Conservation (phyloP, 2,888 invertebrate genomes). For the Tiphia femorata region DNA sequence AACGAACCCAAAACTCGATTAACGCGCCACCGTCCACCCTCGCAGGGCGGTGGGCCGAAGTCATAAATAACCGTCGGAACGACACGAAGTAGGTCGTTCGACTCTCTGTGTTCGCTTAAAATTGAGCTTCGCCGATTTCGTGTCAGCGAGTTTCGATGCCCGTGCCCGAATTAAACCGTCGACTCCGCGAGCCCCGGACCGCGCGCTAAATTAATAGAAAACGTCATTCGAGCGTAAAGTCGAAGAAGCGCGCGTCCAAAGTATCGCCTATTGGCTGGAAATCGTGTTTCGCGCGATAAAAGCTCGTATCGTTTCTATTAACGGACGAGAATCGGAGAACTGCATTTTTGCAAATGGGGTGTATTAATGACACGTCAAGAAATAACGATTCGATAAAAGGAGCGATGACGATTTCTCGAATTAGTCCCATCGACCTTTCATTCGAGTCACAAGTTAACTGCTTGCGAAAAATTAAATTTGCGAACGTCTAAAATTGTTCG, state of each 20-base stretch:
- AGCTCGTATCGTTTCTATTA: too few species aligned
- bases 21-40: slow-evolving; percentile 21
- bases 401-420: too few species aligned
- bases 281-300: too few species aligned
- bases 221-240: neutral
- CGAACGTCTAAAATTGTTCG: too few species aligned
- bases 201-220: slow-evolving; percentile 5
- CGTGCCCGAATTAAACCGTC: slow-evolving; percentile 5
- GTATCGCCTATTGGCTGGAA: too few species aligned
- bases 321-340: too few species aligned
- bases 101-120: slow-evolving; percentile 7
- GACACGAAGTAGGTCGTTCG: slow-evolving; percentile 20
- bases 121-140: slow-evolving; percentile 18
- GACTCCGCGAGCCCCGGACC: neutral
- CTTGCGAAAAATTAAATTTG: too few species aligned
- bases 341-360: too few species aligned
- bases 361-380: too few species aligned
- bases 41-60: slow-evolving; percentile 8
- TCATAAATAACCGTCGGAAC: slow-evolving; percentile 29
- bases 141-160: slow-evolving; percentile 16
- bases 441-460: too few species aligned
- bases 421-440: too few species aligned
- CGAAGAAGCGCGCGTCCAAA: neutral
- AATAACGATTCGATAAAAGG: too few species aligned
- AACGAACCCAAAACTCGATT: slow-evolving; percentile 20